Percentiles rank a stretch among this genome's conserved stretches.
These are phyloP conservation scores for Thalassophryne amazonica DNA, from an alignment of 2,797 vertebrate species.

Conservation along the genomic window DNA sequence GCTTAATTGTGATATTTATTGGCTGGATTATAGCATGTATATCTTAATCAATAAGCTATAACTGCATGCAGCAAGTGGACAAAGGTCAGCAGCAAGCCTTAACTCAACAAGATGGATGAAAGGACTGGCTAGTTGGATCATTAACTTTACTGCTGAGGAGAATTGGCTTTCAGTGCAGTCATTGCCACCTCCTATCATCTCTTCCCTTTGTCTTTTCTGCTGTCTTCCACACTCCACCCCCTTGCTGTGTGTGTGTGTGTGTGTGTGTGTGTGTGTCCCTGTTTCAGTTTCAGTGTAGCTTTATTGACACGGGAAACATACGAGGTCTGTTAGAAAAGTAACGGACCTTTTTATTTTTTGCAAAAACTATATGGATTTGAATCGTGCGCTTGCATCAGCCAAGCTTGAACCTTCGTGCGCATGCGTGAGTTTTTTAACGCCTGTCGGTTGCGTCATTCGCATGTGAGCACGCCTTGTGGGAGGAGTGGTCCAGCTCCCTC, in stretches of 20 bases:
- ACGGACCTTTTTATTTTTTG: too few species aligned
- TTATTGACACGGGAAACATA: too few species aligned
- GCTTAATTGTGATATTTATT: background rate
- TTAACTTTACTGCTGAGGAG: slow-evolving; percentile 69
- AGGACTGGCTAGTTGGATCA: slow-evolving; percentile 45
- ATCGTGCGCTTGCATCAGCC: too few species aligned
- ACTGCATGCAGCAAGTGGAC: slow-evolving; percentile 11
- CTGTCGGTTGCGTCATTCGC: too few species aligned
- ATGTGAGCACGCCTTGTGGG: too few species aligned
- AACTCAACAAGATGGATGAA: slow-evolving; percentile 39
- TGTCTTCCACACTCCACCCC: background rate
- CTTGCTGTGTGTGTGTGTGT: slow-evolving; percentile 11
- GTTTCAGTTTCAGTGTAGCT: too few species aligned
- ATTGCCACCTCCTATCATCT: slow-evolving; percentile 10
- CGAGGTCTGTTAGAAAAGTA: too few species aligned
- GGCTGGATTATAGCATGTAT: background rate
- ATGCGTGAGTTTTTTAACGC: too few species aligned
- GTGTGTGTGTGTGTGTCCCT: too few species aligned
- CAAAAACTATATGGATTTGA: too few species aligned
- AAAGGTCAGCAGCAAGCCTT: slow-evolving; percentile 59
- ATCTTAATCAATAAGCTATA: background rate
- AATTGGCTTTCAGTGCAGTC: slow-evolving; percentile 34
- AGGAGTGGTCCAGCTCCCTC: too few species aligned
- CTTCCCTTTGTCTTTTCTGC: background rate
- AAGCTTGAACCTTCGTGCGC: too few species aligned